Evolutionary conservation across 2,797 vertebrate species (phyloP).

Genomic region (Alosa sapidissima): DNA sequence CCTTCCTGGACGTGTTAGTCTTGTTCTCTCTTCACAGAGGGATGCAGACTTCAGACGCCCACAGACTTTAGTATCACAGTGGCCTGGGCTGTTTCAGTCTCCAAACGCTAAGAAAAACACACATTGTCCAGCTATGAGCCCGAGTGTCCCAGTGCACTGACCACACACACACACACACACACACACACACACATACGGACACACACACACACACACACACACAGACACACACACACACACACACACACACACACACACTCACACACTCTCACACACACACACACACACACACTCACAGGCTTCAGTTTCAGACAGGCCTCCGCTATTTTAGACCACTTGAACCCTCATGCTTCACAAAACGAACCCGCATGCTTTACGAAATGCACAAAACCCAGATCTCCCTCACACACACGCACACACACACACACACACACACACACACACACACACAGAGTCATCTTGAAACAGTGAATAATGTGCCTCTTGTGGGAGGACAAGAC

Average conservation of each 20-base stretch:
- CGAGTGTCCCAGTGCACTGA: background rate
- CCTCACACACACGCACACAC: too few relatives aligned
- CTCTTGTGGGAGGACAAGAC: background rate
- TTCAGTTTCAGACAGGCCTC: background rate
- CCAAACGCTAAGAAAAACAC: background rate
- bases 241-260: background rate
- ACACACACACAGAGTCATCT: background rate
- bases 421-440: slow-evolving; percentile 1
- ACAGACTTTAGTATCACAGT: background rate
- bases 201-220: too few relatives aligned
- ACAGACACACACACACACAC: too few relatives aligned
- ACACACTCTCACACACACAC: slow-evolving; percentile 10
- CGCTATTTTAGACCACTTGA: background rate
- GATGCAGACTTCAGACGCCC: background rate
- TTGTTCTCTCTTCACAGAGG: background rate
- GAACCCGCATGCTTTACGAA: background rate
- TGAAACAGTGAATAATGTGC: background rate
- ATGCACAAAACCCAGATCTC: too few relatives aligned
- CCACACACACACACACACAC: background rate
- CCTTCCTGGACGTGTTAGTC: background rate
- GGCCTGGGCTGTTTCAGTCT: background rate
- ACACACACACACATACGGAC: too few relatives aligned
- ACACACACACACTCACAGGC: background rate
- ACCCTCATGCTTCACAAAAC: background rate
- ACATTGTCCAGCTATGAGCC: background rate